Conservation (phyloP, 2,797 vertebrate genomes). For the Esox masquinongy region DNA sequence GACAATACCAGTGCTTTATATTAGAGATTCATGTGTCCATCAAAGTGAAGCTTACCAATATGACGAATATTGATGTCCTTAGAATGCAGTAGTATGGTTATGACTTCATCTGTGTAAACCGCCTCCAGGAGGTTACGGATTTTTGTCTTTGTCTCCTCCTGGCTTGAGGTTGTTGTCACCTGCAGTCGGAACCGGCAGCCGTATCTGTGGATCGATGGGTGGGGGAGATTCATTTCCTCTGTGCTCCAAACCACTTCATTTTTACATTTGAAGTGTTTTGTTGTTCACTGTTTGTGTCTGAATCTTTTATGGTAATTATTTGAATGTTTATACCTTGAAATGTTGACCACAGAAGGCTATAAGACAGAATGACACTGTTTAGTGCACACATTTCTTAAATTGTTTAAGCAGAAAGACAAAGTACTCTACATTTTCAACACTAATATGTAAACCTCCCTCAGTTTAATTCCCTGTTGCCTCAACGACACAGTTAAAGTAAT, state of each 20-base stretch:
- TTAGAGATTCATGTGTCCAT: not conserved
- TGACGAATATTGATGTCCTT: slow-evolving; percentile 64
- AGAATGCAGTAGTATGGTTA: slow-evolving; percentile 38
- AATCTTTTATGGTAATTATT: not conserved
- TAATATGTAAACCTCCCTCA: not conserved
- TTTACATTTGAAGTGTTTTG: not conserved
- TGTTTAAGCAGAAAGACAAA: not conserved
- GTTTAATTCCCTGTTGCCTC: not conserved
- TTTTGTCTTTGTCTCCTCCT: slow-evolving; percentile 44
- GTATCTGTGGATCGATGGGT: slow-evolving; percentile 47
- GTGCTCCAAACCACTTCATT: not conserved
- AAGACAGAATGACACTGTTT: not conserved
- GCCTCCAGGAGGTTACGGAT: slow-evolving; percentile 54
- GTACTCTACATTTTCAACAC: not conserved
- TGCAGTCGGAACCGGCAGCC: slow-evolving; percentile 71
- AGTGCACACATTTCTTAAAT: not conserved
- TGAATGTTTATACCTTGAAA: slow-evolving; percentile 29
- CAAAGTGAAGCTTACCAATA: slow-evolving; percentile 61
- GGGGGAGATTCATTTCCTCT: not conserved
- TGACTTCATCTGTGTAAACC: slow-evolving; percentile 44
- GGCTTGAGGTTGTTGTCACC: slow-evolving; percentile 48
- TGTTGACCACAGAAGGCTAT: not conserved
- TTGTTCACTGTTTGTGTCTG: not conserved
- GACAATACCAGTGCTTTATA: not conserved
- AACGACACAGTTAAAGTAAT: not conserved